Conservation (phyloP, 2,113 vertebrate genomes). For the Apistogramma diplotaenia region DNA sequence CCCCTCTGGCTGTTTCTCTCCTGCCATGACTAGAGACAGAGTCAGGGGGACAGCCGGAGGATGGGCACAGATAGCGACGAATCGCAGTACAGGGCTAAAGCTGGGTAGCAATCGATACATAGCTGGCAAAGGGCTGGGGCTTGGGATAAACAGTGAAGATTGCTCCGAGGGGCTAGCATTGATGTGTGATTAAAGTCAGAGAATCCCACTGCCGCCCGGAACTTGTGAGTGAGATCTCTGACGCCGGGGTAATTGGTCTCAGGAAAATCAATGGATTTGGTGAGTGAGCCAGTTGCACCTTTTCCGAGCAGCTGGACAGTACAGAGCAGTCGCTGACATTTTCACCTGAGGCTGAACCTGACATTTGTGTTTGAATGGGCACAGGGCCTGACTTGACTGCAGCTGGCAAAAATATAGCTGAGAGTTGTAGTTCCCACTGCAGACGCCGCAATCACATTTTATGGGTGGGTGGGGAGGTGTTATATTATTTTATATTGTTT, state of each 20-base stretch:
- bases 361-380: conserved; percentile 52
- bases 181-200: conserved; percentile 75
- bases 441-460: not conserved
- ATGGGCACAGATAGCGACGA: conserved; percentile 42
- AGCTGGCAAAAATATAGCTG: conserved; percentile 15
- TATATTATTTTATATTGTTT: not conserved
- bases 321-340: conserved; percentile 28
- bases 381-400: conserved; percentile 15
- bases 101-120: conserved; percentile 59
- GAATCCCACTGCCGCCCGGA: conserved; percentile 55
- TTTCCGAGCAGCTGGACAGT: conserved; percentile 25
- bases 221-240: conserved; percentile 75
- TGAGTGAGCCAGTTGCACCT: conserved; percentile 49
- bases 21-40: conserved; percentile 7
- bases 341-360: conserved; percentile 56
- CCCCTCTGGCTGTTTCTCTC: conserved; percentile 37
- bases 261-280: conserved; percentile 69
- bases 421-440: not conserved
- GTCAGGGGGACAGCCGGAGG: conserved; percentile 18
- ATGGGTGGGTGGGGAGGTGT: too few relatives aligned
- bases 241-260: conserved; percentile 71
- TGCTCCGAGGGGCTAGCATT: conserved; percentile 63
- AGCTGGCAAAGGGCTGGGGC: conserved; percentile 51
- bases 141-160: conserved; percentile 69
- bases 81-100: conserved; percentile 39